These are phyloP conservation scores for Archivesica marissinica DNA, from an alignment of 1,140 invertebrate species.

Conservation along the genomic window DNA sequence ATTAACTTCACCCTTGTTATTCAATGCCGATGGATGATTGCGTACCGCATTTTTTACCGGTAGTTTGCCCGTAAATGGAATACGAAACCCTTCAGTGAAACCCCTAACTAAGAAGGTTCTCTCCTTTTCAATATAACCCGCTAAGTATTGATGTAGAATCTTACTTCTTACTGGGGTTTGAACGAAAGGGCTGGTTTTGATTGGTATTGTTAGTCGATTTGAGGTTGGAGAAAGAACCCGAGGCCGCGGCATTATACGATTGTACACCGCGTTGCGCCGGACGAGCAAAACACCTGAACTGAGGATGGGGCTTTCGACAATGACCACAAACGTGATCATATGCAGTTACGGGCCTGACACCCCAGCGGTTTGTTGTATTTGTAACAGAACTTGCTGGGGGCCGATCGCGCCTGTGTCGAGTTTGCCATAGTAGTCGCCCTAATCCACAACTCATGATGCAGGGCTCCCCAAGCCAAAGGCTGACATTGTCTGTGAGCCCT, in stretches of 20 bases:
- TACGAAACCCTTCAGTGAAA: conserved; percentile 1
- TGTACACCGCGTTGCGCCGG: background rate
- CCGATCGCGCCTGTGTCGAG: too few species aligned
- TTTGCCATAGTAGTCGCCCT: background rate
- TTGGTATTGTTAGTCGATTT: background rate
- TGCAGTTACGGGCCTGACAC: background rate
- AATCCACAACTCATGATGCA: conserved; percentile 9
- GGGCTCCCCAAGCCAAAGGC: background rate
- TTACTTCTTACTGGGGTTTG: conserved; percentile 36
- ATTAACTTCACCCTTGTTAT: background rate
- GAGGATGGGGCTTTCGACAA: background rate
- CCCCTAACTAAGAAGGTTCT: background rate
- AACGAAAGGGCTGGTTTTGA: background rate
- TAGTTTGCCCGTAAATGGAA: background rate
- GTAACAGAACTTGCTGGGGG: background rate
- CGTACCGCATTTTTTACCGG: background rate
- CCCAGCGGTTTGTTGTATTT: background rate
- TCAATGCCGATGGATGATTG: background rate
- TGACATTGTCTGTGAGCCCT: conserved; percentile 1
- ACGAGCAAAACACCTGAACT: background rate
- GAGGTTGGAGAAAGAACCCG: background rate
- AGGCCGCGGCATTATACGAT: background rate
- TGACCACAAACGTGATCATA: conserved; percentile 22
- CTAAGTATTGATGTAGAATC: background rate
- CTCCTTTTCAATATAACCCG: background rate